Conservation (phyloP, 2,113 vertebrate species). For the Epinephelus lanceolatus region DNA sequence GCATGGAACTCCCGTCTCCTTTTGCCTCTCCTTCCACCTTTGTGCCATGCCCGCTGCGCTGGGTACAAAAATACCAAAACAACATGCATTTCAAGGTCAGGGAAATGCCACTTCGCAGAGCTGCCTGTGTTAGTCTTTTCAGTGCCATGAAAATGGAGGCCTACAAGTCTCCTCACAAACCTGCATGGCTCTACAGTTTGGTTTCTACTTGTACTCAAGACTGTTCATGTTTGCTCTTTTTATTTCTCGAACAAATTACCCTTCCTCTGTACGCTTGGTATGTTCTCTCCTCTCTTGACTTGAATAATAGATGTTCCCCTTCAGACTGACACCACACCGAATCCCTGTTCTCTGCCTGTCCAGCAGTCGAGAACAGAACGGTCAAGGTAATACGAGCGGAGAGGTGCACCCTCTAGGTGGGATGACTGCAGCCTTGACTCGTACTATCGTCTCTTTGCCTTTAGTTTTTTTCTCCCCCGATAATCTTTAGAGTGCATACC, state of each 20-base stretch:
- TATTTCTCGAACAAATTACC: slow-evolving; percentile 28
- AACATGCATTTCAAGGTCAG: slow-evolving; percentile 34
- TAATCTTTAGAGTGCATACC: slow-evolving; percentile 42
- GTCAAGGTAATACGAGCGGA: slow-evolving; percentile 71
- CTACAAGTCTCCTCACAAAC: background rate
- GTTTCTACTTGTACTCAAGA: background rate
- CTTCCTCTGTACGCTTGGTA: slow-evolving; percentile 42
- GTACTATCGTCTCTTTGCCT: slow-evolving; percentile 31
- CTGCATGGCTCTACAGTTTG: background rate
- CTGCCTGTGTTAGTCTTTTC: background rate
- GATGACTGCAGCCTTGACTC: slow-evolving; percentile 62
- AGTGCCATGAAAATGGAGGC: background rate
- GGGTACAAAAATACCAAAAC: slow-evolving; percentile 28
- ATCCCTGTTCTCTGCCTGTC: slow-evolving; percentile 60
- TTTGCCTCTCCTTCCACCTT: slow-evolving; percentile 24
- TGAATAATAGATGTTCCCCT: slow-evolving; percentile 73
- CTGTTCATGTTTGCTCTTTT: slow-evolving; percentile 42
- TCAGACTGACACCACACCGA: slow-evolving; percentile 62
- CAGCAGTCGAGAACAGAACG: slow-evolving; percentile 52
- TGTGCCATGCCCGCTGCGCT: slow-evolving; percentile 7
- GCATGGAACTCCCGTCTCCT: slow-evolving; percentile 2
- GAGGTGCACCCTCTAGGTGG: slow-evolving; percentile 52
- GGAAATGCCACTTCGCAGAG: background rate
- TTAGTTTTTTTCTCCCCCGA: background rate
- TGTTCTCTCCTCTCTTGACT: slow-evolving; percentile 63